phyloP scores from a whole-genome alignment of 2,888 invertebrate species.

The Leptinotarsa peninsularis region DNA sequence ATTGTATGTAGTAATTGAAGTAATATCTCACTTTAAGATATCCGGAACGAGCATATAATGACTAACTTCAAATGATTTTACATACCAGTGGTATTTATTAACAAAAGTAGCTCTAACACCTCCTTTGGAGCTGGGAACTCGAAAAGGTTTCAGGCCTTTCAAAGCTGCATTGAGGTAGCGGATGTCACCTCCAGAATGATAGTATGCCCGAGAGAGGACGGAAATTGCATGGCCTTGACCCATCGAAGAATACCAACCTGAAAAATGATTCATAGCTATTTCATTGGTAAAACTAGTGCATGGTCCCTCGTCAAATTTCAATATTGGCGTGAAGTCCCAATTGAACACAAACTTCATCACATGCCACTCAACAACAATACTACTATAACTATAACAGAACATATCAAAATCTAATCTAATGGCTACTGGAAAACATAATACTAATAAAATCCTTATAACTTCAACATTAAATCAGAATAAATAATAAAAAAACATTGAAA shows the following conservation, averaged over 20 bases:
- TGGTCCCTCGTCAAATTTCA: no score
- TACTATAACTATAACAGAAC: no score
- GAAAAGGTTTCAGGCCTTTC: conserved; percentile 83
- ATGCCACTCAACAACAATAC: no score
- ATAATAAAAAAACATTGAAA: not conserved
- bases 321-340: no score
- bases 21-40: no score
- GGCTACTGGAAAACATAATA: no score
- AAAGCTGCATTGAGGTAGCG: conserved; percentile 86
- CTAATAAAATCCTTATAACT: no score
- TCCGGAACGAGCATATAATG: not conserved
- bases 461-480: no score
- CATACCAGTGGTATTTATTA: conserved; percentile 90
- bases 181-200: conserved; percentile 80
- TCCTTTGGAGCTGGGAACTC: conserved; percentile 78
- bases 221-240: conserved; percentile 98
- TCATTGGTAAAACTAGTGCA: no score
- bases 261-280: conserved; percentile 28
- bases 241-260: conserved; percentile 91
- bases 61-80: not conserved
- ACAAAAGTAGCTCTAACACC: conserved; percentile 89
- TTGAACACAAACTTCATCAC: no score
- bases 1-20: no score
- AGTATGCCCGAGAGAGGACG: conserved; percentile 90
- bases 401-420: no score